A percentile compares a stretch with the other conserved stretches of the same genome.
Evolutionary conservation across 2,113 vertebrate genomes (phyloP).

Genomic region (Numida meleagris): DNA sequence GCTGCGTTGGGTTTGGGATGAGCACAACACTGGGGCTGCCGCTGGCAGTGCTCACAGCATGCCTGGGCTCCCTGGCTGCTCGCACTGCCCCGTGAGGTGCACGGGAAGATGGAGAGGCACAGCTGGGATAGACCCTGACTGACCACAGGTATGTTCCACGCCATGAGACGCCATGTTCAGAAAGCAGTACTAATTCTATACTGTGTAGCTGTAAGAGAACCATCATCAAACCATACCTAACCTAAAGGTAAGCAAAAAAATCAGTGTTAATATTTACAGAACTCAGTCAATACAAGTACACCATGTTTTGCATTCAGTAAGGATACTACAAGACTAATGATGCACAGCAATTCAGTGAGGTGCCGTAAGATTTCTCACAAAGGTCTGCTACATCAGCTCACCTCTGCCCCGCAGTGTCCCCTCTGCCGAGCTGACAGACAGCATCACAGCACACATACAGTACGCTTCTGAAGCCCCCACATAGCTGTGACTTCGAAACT

Average conservation of each 20-base stretch:
- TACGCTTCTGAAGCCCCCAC: neutral
- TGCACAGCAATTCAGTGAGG: neutral
- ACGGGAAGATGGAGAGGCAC: neutral
- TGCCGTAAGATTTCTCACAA: neutral
- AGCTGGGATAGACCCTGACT: neutral
- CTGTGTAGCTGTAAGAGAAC: neutral
- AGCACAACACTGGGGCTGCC: neutral
- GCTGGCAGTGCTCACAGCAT: neutral
- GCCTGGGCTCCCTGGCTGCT: neutral
- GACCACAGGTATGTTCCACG: neutral
- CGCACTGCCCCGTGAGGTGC: accelerated
- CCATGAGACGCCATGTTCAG: neutral
- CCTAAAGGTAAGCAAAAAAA: neutral
- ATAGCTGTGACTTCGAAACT: neutral
- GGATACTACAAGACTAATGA: neutral
- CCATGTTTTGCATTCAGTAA: neutral
- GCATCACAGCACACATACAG: neutral
- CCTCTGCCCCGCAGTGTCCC: neutral
- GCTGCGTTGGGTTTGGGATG: neutral
- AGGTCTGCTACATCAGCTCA: neutral
- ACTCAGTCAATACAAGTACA: neutral
- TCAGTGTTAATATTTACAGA: neutral
- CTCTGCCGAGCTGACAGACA: neutral
- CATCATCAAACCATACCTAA: neutral
- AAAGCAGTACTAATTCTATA: neutral